Base-by-base conservation (phyloP, 2,888 invertebrate genomes). In the Gymnocheta viridis region DNA sequence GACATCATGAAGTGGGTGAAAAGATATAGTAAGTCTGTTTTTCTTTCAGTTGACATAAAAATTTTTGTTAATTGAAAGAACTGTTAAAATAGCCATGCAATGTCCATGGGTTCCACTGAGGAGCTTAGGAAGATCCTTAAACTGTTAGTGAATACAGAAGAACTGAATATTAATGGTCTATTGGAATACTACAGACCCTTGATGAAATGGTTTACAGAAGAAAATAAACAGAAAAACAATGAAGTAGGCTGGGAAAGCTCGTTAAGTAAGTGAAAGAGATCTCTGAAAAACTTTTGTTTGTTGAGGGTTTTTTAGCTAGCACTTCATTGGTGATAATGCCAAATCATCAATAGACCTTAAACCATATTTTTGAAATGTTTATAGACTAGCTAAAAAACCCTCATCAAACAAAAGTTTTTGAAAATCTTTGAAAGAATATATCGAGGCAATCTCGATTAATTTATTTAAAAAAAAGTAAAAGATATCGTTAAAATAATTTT, bases 61-160 rank as follows among this genome's bases (percentile, higher is more conserved):
- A 3, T 1, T 44, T 9, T 22, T 49, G 7, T 27, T 10, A 3
- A 12, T 12, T 3, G 27, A 49, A 41, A 82, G 49, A 85, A 10
- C 12, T 47, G 56, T 41, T n/a, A 86, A 4, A 51, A 24, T 88
- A 95, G 95, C 4, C 93, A 94, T 86, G 94, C 94, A 93, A 92
- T 95, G 86, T 93, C 94, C 84, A 92, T 96, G 93, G 96, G 96
- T 0, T 94, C 95, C 0, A 95, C 96, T 0, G 93, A 93, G 80
- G 95, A 95, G 0, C 96, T 96, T 95, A 95, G 94, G 7, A 96
- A 97, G 77, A 96, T 96, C 19, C 94, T 98, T 93, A 94, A 96
- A 89, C 93, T 93, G 2, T 92, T 97, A 9, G 96, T 96, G 0
- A 96, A 96, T 0, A 94, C 94, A 87, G 89, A 94, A 85, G 93